These are phyloP conservation scores for Psettodes erumei DNA, from an alignment of 2,113 vertebrate species.

Conservation along the genomic window DNA sequence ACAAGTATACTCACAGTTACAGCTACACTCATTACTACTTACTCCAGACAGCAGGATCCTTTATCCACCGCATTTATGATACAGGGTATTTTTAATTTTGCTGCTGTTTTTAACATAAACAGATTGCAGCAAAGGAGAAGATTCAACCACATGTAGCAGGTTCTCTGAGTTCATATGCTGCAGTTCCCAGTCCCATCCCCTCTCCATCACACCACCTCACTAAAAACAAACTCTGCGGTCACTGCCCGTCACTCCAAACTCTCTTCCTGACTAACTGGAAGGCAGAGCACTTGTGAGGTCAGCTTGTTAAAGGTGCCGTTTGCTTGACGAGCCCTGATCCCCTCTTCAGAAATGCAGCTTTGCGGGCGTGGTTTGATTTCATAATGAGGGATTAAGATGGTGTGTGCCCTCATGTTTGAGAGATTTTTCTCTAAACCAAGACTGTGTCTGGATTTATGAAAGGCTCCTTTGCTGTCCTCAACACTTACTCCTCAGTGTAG, in stretches of 20 bases:
- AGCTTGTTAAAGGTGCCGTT: constrained; percentile 19
- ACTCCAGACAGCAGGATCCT: neutral
- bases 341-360: constrained; percentile 25
- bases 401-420: constrained; percentile 11
- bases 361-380: constrained; percentile 33
- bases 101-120: neutral
- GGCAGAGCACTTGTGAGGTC: constrained; percentile 33
- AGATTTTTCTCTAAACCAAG: constrained; percentile 16
- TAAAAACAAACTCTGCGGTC: constrained; percentile 47
- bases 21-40: neutral
- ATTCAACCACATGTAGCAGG: constrained; percentile 18
- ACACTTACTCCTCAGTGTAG: constrained; percentile 32
- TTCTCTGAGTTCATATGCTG: constrained; percentile 44
- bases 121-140: neutral
- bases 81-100: neutral
- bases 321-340: constrained; percentile 18
- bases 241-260: constrained; percentile 29
- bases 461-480: constrained; percentile 38
- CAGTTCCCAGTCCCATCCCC: constrained; percentile 15
- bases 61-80: neutral
- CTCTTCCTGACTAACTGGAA: constrained; percentile 51
- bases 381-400: constrained; percentile 28
- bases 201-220: constrained; percentile 53
- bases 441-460: constrained; percentile 50
- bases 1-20: neutral